phyloP scores from a whole-genome alignment of 1,140 invertebrate species.

The Zaprionus davidi region DNA sequence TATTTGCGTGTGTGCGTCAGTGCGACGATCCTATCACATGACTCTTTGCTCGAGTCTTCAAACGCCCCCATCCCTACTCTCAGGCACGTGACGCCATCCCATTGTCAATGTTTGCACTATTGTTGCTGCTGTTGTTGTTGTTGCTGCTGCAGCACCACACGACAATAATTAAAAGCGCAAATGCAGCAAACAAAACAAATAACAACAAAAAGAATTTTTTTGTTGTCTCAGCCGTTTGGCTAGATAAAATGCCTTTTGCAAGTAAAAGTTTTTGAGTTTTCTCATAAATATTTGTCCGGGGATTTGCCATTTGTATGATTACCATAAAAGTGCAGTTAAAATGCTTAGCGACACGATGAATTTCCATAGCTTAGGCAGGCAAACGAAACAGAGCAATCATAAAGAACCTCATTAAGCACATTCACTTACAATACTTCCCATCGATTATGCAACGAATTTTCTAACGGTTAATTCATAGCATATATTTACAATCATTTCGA shows the following conservation, averaged over 20 bases:
- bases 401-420: conserved; percentile 5
- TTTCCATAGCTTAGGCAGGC: conserved; percentile 14
- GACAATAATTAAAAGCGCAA: conserved; percentile 61
- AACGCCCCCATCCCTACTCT: neutral
- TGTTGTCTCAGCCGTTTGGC: conserved; percentile 66
- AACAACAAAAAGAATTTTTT: conserved; percentile 44
- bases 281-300: neutral
- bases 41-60: conserved; percentile 48
- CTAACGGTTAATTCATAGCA: neutral
- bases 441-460: neutral
- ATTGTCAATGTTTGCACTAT: conserved; percentile 56
- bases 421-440: neutral
- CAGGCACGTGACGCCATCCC: conserved; percentile 64
- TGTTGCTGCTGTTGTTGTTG: conserved; percentile 5
- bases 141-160: conserved; percentile 45
- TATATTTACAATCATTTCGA: neutral
- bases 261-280: conserved; percentile 26
- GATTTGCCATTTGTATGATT: conserved; percentile 6
- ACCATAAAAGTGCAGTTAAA: conserved; percentile 9
- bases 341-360: neutral
- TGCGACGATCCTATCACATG: conserved; percentile 66
- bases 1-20: conserved; percentile 61
- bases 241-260: conserved; percentile 58
- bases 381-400: neutral
- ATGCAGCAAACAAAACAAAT: conserved; percentile 53